Evolutionary conservation across 2,113 vertebrate genomes (phyloP), one percentile per base, ranked within the genome.

Genomic region (Amblyopsis rosae): DNA sequence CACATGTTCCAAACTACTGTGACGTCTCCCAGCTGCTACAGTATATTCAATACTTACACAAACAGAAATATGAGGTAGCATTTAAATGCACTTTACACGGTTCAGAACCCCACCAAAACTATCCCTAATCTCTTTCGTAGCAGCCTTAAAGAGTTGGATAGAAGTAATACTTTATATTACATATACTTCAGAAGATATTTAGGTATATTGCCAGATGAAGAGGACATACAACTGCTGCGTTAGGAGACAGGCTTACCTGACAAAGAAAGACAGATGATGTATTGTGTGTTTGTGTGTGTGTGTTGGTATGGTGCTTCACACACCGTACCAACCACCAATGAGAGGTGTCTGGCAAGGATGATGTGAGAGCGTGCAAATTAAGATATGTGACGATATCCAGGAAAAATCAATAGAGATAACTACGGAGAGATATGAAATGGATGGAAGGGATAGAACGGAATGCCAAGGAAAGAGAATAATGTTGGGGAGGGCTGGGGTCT

Each of bases 321-420:
- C 26, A 26, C 26, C 26, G 26, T 26, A 26, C 26, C 26, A 26
- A 26, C 26, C 26, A 26, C 26, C 26, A 81, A 68, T 69, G 65
- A 67, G 72, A 73, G 69, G 61, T 70, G 64, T 45, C 56, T 61
- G 59, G 75, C 62, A 64, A 80, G 73, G 72, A n/a, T 72, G 54
- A 32, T 41, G 35, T 8, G 35, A 41, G 35, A 0, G 35, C 7
- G 5, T 41, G 35, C 35, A 5, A 41, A 41, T 41, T 32, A 19
- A 58, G 56, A 58, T 8, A 11, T 15, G 9, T 51, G 49, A 15
- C 9, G 10, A 51, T 51, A 12, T 51, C 11, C 49, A 51, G 49
- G 13, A 1, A 15, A 51, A 12, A 51, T 51, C 13, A 4, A 15
- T 51, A 51, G 49, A 12, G 9, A 51, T 41, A 51, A 12, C 49